Percentiles rank a stretch among this genome's conserved stretches.
Conservation (phyloP, 2,797 vertebrate genomes). For the Coregonus ussuriensis region DNA sequence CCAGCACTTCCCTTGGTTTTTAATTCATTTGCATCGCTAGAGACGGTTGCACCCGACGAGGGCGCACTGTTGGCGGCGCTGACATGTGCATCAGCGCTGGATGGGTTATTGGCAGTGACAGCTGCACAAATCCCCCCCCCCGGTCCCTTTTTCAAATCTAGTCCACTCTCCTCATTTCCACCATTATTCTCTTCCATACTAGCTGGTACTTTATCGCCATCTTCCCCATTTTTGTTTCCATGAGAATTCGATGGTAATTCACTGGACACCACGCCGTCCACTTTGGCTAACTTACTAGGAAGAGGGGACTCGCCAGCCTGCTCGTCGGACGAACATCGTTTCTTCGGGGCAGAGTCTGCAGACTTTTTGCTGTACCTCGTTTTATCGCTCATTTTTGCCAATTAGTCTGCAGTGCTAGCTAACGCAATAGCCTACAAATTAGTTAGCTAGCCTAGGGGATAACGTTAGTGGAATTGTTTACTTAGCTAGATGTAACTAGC, state of each 20-base stretch:
- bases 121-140: slow-evolving; percentile 14
- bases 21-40: slow-evolving; percentile 12
- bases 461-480: not conserved
- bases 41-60: slow-evolving; percentile 19
- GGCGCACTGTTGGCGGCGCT: slow-evolving; percentile 34
- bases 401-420: slow-evolving; percentile 9
- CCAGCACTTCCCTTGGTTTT: slow-evolving; percentile 21
- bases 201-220: slow-evolving; percentile 38
- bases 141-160: slow-evolving; percentile 18
- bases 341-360: slow-evolving; percentile 61
- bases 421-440: not conserved
- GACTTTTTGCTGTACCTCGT: slow-evolving; percentile 68
- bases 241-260: slow-evolving; percentile 32
- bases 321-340: slow-evolving; percentile 67
- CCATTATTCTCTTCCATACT: slow-evolving; percentile 16
- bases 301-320: slow-evolving; percentile 47
- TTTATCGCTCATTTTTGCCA: slow-evolving; percentile 74
- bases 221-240: slow-evolving; percentile 47
- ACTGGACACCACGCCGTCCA: slow-evolving; percentile 44
- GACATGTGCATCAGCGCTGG: slow-evolving; percentile 1
- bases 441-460: not conserved
- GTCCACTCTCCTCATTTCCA: slow-evolving; percentile 21
- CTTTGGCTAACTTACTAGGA: slow-evolving; percentile 68
- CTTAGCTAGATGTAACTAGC: not conserved
- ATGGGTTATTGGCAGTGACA: slow-evolving; percentile 45